Percentiles rank a stretch among this genome's conserved stretches.
phyloP scores from a whole-genome alignment of 2,888 invertebrate genomes.

The Autographa pulchrina region DNA sequence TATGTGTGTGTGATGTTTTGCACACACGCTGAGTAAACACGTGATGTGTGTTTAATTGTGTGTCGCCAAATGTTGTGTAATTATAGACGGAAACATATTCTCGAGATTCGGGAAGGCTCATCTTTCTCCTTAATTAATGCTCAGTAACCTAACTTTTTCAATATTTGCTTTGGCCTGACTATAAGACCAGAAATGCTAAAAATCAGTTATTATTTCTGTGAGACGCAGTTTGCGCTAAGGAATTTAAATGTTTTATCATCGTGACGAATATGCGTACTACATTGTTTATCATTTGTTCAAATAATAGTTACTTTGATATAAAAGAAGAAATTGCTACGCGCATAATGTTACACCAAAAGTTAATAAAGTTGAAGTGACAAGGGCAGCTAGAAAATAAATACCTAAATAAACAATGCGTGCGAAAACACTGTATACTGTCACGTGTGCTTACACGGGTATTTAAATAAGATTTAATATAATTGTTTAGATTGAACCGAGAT shows the following conservation, averaged over 20 bases:
- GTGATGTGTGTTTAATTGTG: constrained; percentile 40
- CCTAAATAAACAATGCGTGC: not conserved
- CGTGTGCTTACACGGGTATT: not conserved
- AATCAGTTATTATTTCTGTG: not conserved
- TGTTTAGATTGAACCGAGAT: not conserved
- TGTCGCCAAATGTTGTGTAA: constrained; percentile 46
- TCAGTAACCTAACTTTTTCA: not conserved
- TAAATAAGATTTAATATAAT: not conserved
- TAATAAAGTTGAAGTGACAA: not conserved
- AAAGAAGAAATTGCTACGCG: not conserved
- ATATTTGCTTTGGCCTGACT: not conserved
- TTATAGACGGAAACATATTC: constrained; percentile 20
- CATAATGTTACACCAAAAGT: not conserved
- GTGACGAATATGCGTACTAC: not conserved
- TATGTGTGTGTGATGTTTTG: constrained; percentile 26
- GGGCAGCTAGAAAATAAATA: not conserved
- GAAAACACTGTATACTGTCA: not conserved
- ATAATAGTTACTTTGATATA: not conserved
- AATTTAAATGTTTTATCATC: not conserved
- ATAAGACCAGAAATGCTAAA: not conserved
- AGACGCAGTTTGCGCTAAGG: constrained; percentile 1
- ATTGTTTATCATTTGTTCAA: not conserved
- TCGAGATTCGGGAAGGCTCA: constrained; percentile 5
- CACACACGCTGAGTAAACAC: constrained; percentile 39
- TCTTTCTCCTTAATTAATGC: not conserved